Percentiles rank a stretch among this genome's conserved stretches.
Evolutionary conservation across 1,140 invertebrate species (phyloP).

Genomic region (Papilio polyxenes): DNA sequence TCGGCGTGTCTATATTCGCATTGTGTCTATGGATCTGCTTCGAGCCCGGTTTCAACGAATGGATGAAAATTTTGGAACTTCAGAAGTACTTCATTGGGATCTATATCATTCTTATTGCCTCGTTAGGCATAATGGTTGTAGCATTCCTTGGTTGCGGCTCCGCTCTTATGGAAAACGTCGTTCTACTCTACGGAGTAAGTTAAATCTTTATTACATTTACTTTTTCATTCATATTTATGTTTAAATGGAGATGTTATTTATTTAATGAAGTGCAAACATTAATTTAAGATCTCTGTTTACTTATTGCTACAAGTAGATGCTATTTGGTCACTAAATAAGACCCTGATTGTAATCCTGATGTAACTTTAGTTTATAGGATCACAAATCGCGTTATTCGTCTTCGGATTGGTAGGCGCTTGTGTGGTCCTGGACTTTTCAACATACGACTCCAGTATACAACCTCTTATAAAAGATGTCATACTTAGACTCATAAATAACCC

Average conservation of each 20-base stretch:
- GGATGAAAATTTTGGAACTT: slow-evolving; percentile 87
- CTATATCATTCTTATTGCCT: slow-evolving; percentile 87
- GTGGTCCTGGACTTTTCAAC: slow-evolving; percentile 90
- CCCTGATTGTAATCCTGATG: not conserved
- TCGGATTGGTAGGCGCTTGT: slow-evolving; percentile 87
- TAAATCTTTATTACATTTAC: slow-evolving; percentile 7
- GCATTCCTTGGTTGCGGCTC: slow-evolving; percentile 88
- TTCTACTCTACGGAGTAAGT: slow-evolving; percentile 84
- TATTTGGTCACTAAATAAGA: not conserved
- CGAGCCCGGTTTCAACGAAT: slow-evolving; percentile 89
- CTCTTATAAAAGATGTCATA: slow-evolving; percentile 86
- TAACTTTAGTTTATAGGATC: slow-evolving; percentile 85
- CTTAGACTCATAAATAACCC: slow-evolving; percentile 86
- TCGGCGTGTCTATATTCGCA: slow-evolving; percentile 88
- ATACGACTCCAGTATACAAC: slow-evolving; percentile 88
- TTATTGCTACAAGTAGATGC: too few species aligned
- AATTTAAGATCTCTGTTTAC: too few species aligned
- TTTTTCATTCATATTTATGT: not conserved
- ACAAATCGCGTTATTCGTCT: slow-evolving; percentile 86
- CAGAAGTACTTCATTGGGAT: slow-evolving; percentile 89
- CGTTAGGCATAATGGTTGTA: slow-evolving; percentile 86
- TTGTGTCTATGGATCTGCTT: slow-evolving; percentile 90
- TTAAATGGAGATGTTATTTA: not conserved
- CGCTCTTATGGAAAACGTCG: slow-evolving; percentile 85
- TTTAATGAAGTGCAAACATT: too few species aligned